Base-by-base conservation (phyloP, 2,888 invertebrate genomes). In the Acleris laterana region DNA sequence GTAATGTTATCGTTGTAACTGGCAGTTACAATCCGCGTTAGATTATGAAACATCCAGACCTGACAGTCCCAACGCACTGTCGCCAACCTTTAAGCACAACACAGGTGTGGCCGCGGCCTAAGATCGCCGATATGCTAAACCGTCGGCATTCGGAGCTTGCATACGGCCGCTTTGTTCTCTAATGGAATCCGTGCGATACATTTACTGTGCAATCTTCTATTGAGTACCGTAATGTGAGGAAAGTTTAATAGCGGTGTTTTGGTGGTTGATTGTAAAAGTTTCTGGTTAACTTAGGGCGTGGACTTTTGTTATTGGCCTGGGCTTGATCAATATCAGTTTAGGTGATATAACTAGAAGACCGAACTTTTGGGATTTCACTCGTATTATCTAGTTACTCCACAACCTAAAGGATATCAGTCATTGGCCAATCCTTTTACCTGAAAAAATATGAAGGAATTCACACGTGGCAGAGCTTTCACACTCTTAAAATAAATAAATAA, bases 51-150 rank as follows among this genome's bases (percentile, higher is more conserved):
- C 38, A 38, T 38, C 13, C 38, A 38, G 13, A 38, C 38, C 38
- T 38, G 38, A 38, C 38, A 38, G 38, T 38, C 38, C 38, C 64
- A 53, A 64, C 59, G 59, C 25, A 19, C 25, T 46, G 25, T 57
- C 42, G 25, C 58, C 48, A 48, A 55, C 57, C 62, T 68, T 65
- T 67, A 65, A 61, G 68, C 61, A 53, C 51, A 66, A 69, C 51
- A 62, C 63, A 44, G 71, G 78, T 84, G 80, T 83, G 80, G 74
- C 73, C 83, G 61, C 78, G 60, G 79, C 83, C 78, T 87, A 80
- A 88, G 87, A 88, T 88, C 76, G 73, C 75, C 79, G 89, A 90
- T 89, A 89, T 85, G 85, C 81, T 85, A 84, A 85, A 83, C 85
- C 81, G 75, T 79, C 88, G 87, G 83, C 84, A 87, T 90, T 90